Conservation (phyloP, 2,797 vertebrate genomes). For the Gila robusta region DNA sequence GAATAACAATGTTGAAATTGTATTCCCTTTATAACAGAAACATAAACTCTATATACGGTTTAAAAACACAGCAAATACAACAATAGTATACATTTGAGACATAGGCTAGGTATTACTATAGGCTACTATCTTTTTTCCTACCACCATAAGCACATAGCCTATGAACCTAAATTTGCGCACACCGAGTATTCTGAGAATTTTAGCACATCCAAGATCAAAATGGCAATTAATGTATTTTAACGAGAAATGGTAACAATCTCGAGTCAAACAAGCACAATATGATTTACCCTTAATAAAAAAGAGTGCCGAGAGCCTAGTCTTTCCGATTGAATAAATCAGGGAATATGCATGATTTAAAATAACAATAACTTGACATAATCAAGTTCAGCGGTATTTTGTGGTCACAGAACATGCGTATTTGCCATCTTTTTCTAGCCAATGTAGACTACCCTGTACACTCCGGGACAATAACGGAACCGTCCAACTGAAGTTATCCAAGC, state of each 20-base stretch:
- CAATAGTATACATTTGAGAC: neutral
- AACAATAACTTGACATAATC: neutral
- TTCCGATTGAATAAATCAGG: neutral
- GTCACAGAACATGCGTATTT: neutral
- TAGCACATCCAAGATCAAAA: neutral
- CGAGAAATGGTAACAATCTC: neutral
- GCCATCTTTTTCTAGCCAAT: neutral
- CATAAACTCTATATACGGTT: neutral
- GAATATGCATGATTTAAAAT: conserved; percentile 4
- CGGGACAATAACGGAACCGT: conserved; percentile 15
- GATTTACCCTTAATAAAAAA: neutral
- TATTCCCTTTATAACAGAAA: neutral
- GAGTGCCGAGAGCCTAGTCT: conserved; percentile 2
- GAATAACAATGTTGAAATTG: neutral
- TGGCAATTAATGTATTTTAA: neutral
- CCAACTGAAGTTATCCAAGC: conserved; percentile 11
- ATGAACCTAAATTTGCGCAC: neutral
- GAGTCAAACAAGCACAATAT: conserved; percentile 13
- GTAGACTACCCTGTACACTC: neutral
- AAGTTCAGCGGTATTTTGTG: neutral
- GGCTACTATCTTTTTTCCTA: neutral
- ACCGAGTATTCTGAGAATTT: neutral
- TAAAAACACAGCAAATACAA: neutral
- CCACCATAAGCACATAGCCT: neutral
- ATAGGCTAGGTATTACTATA: neutral